These are phyloP conservation scores for Ctenosaura bakeri DNA, from an alignment of 2,797 vertebrate species.

Conservation along the genomic window DNA sequence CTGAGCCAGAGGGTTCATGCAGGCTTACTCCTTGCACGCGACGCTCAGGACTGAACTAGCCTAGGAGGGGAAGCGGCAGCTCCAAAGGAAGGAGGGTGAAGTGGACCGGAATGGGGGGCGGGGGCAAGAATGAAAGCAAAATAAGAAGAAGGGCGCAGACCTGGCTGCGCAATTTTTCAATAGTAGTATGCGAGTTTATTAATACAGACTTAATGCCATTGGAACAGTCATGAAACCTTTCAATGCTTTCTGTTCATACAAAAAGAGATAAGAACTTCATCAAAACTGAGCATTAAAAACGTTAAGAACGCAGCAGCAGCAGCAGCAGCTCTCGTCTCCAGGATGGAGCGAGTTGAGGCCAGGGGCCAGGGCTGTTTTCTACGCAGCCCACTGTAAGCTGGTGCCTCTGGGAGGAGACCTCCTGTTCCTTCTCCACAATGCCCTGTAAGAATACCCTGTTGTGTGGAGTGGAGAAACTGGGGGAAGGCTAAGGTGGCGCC, in stretches of 20 bases:
- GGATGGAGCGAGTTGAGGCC: not conserved
- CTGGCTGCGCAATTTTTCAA: not conserved
- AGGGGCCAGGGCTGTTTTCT: not conserved
- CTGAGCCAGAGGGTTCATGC: no score
- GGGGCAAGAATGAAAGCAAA: not conserved
- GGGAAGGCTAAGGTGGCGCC: not conserved
- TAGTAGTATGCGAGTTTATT: constrained; percentile 23
- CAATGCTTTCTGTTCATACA: not conserved
- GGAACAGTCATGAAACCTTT: constrained; percentile 20
- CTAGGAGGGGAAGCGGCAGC: no score
- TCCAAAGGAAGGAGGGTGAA: not conserved
- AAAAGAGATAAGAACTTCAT: not conserved
- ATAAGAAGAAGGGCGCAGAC: not conserved
- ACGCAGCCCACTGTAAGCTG: no score
- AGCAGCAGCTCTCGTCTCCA: not conserved
- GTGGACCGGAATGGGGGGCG: no score
- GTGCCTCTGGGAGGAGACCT: not conserved
- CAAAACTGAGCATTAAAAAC: constrained; percentile 10
- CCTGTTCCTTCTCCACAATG: not conserved
- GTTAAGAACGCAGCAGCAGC: not conserved
- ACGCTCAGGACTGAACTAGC: no score
- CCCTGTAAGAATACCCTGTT: constrained; percentile 18
- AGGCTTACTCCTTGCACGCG: no score
- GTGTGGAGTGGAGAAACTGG: not conserved
- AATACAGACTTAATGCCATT: constrained; percentile 39